Base-by-base conservation (phyloP, 2,888 invertebrate species). In the Arge pagana region DNA sequence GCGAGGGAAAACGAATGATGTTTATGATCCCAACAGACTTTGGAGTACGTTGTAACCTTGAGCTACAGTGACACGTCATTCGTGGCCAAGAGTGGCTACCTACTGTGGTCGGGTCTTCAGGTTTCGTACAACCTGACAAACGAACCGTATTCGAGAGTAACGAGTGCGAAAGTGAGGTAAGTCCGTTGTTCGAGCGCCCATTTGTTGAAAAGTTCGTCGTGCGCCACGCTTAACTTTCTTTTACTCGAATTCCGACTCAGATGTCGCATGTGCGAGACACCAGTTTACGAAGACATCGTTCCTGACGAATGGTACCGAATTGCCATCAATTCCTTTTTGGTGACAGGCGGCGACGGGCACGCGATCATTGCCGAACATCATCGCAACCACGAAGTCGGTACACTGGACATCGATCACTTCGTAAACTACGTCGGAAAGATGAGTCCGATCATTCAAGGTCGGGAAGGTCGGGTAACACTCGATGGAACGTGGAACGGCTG, bases 311-410 rank as follows among this genome's bases (percentile, higher is more conserved):
- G 77, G 15, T 92, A 92, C 77, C 79, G 83, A 7, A 74, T 92
- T 1, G 77, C 85, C 11, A 68, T 85, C 2, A 28, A 28, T 7
- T 28, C 28, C 3, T 71, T 64, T 36, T 23, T 72, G 1, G n/a
- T 61, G 0, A 3, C 11, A 0, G 90, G 90, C 8, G 90, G 90
- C 39, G 88, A 89, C 66, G 87, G 87, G 0, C 89, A 81, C 67
- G 64, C 77, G 52, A 81, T 83, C 61, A 70, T 80, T 63, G 66
- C 78, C 0, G 68, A 82, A 0, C 78, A 83, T 63, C 70, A 83
- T 15, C 71, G 79, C 53, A 83, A 85, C 65, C 49, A 79, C 18
- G 64, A 70, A 37, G 70, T 72, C 39, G 79, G 84, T 24, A 73
- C 71, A 0, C 56, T 80, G 0, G 87, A 87, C 67, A 79, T 82